These are phyloP conservation scores for Lingula anatina DNA, from an alignment of 2,888 invertebrate species.

Conservation along the genomic window DNA sequence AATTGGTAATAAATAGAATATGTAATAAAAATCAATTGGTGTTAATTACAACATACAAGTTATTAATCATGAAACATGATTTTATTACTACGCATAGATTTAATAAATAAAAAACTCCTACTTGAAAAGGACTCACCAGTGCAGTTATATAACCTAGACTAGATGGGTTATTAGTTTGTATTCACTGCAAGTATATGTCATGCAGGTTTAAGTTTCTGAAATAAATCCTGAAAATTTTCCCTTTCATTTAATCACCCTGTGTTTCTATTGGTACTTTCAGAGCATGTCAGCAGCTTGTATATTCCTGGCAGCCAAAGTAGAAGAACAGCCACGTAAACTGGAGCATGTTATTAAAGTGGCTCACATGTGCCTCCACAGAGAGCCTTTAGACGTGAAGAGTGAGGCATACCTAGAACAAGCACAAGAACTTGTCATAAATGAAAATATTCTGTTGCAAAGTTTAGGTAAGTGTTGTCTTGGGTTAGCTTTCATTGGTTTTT, in stretches of 20 bases:
- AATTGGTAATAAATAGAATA: no score
- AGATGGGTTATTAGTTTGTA: no score
- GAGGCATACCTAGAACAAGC: conserved; percentile 72
- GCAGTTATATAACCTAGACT: no score
- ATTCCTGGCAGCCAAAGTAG: conserved; percentile 96
- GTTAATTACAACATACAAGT: no score
- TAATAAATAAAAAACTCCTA: no score
- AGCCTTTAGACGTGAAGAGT: conserved; percentile 65
- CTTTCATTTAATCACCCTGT: background rate
- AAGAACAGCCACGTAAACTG: conserved; percentile 95
- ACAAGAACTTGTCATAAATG: conserved; percentile 91
- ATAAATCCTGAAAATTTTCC: no score
- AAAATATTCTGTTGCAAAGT: conserved; percentile 93
- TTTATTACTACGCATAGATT: no score
- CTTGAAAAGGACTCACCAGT: no score
- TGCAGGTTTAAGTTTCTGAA: no score
- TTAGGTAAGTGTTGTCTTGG: conserved; percentile 59
- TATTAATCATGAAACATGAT: no score
- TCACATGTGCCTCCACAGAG: conserved; percentile 75
- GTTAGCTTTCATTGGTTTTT: background rate
- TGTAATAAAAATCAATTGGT: no score
- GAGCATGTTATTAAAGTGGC: conserved; percentile 95
- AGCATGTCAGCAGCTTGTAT: conserved; percentile 90
- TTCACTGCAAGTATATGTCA: no score
- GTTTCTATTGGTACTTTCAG: conserved; percentile 32